These are phyloP conservation scores for Gari tellinella DNA, from an alignment of 2,888 invertebrate species.

Conservation along the genomic window DNA sequence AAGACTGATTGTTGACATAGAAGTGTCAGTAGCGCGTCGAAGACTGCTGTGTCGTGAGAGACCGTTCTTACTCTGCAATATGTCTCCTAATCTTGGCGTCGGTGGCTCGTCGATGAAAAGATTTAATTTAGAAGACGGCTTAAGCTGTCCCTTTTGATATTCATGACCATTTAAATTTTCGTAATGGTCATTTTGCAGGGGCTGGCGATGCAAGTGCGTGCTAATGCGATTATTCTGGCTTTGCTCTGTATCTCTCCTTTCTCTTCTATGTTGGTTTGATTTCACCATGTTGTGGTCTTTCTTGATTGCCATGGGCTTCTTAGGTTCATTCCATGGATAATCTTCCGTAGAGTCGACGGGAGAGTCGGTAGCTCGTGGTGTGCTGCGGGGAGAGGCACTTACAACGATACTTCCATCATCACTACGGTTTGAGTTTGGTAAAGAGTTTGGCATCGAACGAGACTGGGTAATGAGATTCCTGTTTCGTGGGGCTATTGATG, in stretches of 20 bases:
- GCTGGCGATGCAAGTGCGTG: no score
- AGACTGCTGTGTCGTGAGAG: conserved; percentile 54
- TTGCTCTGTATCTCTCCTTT: no score
- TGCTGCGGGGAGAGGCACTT: conserved; percentile 41
- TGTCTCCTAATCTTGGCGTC: conserved; percentile 51
- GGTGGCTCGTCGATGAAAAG: conserved; percentile 37
- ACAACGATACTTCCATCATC: conserved; percentile 34
- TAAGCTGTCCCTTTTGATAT: not conserved
- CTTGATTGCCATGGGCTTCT: conserved; percentile 30
- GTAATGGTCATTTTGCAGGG: not conserved
- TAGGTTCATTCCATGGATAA: conserved; percentile 23
- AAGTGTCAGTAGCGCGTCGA: conserved; percentile 32
- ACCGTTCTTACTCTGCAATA: conserved; percentile 35
- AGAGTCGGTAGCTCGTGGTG: conserved; percentile 33
- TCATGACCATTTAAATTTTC: not conserved
- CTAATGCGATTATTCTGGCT: no score
- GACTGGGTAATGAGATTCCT: conserved; percentile 36
- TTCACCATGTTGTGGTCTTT: not conserved
- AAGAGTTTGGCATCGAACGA: conserved; percentile 45
- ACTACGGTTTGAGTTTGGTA: conserved; percentile 43
- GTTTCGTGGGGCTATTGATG: conserved; percentile 42
- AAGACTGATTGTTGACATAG: conserved; percentile 46
- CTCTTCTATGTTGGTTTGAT: no score
- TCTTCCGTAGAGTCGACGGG: conserved; percentile 40
- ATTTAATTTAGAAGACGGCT: conserved; percentile 43